Evolutionary conservation across 2,797 vertebrate species (phyloP).

Genomic region (Pelodytes ibericus): DNA sequence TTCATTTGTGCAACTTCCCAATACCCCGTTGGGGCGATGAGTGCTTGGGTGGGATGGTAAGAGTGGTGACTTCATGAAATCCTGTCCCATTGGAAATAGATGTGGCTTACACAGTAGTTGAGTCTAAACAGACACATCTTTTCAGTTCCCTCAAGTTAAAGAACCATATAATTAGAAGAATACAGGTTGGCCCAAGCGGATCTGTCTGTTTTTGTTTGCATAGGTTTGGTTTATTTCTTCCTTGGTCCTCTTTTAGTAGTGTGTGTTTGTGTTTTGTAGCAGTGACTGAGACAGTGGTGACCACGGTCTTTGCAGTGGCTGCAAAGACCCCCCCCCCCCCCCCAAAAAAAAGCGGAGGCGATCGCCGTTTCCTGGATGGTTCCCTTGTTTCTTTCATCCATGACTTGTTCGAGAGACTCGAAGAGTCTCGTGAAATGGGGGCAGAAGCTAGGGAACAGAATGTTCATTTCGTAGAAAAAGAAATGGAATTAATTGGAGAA

Average conservation of each 20-base stretch:
- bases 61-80: neutral
- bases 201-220: neutral
- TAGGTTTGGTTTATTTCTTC: too few species aligned
- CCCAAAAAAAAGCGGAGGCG: too few species aligned
- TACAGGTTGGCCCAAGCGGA: neutral
- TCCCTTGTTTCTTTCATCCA: neutral
- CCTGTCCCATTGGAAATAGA: neutral
- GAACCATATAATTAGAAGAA: neutral
- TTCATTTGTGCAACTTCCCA: too few species aligned
- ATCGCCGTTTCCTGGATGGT: neutral
- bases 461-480: conserved; percentile 58
- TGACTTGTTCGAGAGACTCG: neutral
- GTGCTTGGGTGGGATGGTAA: too few species aligned
- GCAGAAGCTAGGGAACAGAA: conserved; percentile 25
- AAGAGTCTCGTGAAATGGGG: conserved; percentile 24
- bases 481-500: conserved; percentile 48
- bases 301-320: too few species aligned
- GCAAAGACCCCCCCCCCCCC: too few species aligned
- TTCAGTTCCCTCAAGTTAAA: neutral
- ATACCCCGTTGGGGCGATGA: too few species aligned
- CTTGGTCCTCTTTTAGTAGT: too few species aligned
- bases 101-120: neutral
- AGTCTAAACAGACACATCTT: neutral
- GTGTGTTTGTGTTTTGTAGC: too few species aligned
- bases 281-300: too few species aligned